phyloP scores from a whole-genome alignment of 2,888 invertebrate genomes.

The Cheilosia grossa region DNA sequence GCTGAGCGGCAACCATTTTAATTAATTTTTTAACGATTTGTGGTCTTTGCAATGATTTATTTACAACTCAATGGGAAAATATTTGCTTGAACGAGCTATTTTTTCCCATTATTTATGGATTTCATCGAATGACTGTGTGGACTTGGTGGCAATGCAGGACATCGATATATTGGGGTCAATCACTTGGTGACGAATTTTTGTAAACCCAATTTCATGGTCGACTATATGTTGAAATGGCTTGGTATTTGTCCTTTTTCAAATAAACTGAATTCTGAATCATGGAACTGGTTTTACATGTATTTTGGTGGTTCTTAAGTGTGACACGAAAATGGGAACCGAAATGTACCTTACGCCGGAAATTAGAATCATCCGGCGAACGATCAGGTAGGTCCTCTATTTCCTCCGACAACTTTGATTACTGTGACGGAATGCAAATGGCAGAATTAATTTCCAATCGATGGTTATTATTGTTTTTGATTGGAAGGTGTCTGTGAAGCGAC shows the following conservation, averaged over 20 bases:
- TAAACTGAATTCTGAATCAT: too few species aligned
- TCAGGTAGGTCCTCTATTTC: too few species aligned
- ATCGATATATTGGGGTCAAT: conserved; percentile 27
- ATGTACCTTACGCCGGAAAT: too few species aligned
- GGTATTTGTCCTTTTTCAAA: not conserved
- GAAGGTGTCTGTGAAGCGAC: too few species aligned
- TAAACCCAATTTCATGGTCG: not conserved
- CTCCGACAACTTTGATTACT: too few species aligned
- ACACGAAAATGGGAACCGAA: too few species aligned
- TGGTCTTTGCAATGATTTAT: conserved; percentile 49
- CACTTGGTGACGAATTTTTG: conserved; percentile 12
- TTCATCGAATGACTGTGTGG: conserved; percentile 28
- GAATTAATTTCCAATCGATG: too few species aligned
- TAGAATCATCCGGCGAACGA: too few species aligned
- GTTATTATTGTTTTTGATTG: too few species aligned
- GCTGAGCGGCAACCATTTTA: conserved; percentile 46
- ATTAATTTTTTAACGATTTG: conserved; percentile 55
- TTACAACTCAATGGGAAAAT: conserved; percentile 31
- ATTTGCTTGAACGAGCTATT: conserved; percentile 21
- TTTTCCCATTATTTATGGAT: not conserved
- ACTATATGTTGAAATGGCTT: not conserved
- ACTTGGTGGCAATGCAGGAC: conserved; percentile 18
- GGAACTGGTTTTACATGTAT: too few species aligned
- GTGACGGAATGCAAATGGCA: too few species aligned
- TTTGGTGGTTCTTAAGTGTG: too few species aligned